Conservation (phyloP, 1,140 invertebrate genomes). For the Atta texana region DNA sequence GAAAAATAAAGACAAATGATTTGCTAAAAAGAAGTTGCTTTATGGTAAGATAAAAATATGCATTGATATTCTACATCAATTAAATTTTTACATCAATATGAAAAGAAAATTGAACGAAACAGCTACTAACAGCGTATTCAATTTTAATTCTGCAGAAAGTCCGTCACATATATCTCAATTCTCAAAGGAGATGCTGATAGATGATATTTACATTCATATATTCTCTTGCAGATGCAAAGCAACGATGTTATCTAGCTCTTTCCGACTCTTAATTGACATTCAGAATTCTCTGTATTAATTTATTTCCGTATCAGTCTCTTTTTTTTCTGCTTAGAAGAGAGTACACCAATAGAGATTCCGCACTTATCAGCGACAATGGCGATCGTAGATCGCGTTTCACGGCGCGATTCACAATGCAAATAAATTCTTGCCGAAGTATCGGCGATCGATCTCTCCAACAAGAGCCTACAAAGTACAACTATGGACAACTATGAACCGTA, state of each 20-base stretch:
- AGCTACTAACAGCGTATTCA: neutral
- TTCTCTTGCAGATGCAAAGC: neutral
- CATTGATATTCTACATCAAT: neutral
- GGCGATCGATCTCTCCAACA: slow-evolving; percentile 20
- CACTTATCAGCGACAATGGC: slow-evolving; percentile 37
- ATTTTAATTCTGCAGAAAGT: neutral
- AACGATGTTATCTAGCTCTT: slow-evolving; percentile 1
- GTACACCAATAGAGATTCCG: slow-evolving; percentile 31
- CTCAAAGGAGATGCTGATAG: neutral
- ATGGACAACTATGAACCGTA: slow-evolving; percentile 37
- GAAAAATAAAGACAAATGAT: neutral
- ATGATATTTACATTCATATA: slow-evolving; percentile 28
- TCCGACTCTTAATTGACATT: slow-evolving; percentile 24
- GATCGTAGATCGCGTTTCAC: slow-evolving; percentile 33
- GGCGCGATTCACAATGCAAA: slow-evolving; percentile 40
- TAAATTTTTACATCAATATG: neutral
- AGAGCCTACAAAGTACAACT: slow-evolving; percentile 19
- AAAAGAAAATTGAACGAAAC: slow-evolving; percentile 6
- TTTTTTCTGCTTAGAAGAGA: neutral
- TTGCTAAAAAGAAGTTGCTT: neutral
- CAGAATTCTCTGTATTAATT: slow-evolving; percentile 19
- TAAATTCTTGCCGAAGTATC: slow-evolving; percentile 25
- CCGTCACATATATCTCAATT: slow-evolving; percentile 8
- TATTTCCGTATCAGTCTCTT: neutral
- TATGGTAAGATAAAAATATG: neutral